Percentiles rank a stretch among this genome's conserved stretches.
Evolutionary conservation across 2,797 vertebrate species (phyloP).

Genomic region (Hypotaenidia okinawae): DNA sequence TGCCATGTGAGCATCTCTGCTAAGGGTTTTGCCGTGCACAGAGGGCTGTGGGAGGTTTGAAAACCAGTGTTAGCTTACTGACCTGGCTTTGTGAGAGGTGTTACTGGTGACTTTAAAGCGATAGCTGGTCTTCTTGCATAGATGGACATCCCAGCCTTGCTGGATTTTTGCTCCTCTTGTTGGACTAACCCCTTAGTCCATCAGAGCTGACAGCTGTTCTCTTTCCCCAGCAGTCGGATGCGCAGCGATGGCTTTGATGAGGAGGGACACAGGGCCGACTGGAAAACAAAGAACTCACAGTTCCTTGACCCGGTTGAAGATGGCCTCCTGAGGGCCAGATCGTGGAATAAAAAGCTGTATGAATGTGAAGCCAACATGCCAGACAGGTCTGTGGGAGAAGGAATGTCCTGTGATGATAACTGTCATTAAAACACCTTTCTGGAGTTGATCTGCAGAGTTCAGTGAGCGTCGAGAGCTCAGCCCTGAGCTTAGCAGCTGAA

Average conservation of each 20-base stretch:
- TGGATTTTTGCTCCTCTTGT: not conserved
- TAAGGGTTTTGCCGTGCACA: not conserved
- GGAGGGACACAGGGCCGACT: constrained; percentile 74
- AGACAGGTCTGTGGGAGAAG: constrained; percentile 84
- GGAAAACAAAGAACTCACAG: constrained; percentile 70
- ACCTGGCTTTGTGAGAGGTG: not conserved
- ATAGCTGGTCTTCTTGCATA: not conserved
- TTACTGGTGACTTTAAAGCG: not conserved
- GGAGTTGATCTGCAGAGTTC: not conserved
- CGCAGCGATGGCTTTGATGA: constrained; percentile 90
- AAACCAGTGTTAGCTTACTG: not conserved
- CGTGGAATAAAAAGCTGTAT: constrained; percentile 92
- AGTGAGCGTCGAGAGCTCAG: not conserved
- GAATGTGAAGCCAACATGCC: constrained; percentile 93
- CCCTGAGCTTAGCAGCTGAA: not conserved
- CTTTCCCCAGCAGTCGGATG: constrained; percentile 83
- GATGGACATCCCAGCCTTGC: not conserved
- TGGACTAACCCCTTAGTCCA: not conserved
- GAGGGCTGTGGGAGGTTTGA: not conserved
- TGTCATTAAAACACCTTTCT: not conserved
- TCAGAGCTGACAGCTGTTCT: not conserved
- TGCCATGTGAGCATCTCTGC: not conserved
- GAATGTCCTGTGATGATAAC: not conserved
- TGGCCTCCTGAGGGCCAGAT: constrained; percentile 86
- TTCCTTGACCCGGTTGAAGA: constrained; percentile 78